A percentile compares a stretch with the other conserved stretches of the same genome.
Conservation (phyloP, 2,113 vertebrate genomes). For the Amblyornis subalaris region DNA sequence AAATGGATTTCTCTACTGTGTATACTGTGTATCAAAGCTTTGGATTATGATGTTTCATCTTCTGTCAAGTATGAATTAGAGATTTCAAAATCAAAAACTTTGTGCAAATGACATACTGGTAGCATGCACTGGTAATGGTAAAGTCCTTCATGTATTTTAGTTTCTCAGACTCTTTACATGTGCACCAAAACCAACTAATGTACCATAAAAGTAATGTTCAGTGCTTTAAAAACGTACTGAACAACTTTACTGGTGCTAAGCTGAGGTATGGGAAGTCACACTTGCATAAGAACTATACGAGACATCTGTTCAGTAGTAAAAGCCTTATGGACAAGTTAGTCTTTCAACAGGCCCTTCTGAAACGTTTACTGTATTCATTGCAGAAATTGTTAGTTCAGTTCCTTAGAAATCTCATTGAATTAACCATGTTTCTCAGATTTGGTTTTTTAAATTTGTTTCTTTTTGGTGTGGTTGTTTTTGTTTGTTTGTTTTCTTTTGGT, state of each 20-base stretch:
- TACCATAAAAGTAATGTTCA: neutral
- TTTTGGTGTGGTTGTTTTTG: no score
- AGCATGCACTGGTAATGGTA: neutral
- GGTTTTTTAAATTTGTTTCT: neutral
- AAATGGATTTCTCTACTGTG: neutral
- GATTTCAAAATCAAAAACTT: neutral
- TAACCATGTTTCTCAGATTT: neutral
- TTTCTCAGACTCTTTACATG: neutral
- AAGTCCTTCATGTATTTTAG: neutral
- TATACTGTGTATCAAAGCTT: neutral
- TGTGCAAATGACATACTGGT: neutral
- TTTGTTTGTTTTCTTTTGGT: no score
- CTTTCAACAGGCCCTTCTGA: neutral
- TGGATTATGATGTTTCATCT: neutral
- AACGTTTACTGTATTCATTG: neutral
- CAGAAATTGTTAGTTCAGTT: neutral
- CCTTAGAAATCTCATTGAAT: neutral
- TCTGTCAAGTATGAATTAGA: neutral
- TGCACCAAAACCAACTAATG: neutral
- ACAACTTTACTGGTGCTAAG: neutral
- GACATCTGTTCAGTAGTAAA: neutral
- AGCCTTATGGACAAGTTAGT: rapidly evolving
- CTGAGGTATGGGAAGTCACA: neutral
- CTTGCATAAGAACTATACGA: neutral
- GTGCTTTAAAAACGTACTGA: neutral